phyloP scores from a whole-genome alignment of 2,113 vertebrate species.

The Origma solitaria region DNA sequence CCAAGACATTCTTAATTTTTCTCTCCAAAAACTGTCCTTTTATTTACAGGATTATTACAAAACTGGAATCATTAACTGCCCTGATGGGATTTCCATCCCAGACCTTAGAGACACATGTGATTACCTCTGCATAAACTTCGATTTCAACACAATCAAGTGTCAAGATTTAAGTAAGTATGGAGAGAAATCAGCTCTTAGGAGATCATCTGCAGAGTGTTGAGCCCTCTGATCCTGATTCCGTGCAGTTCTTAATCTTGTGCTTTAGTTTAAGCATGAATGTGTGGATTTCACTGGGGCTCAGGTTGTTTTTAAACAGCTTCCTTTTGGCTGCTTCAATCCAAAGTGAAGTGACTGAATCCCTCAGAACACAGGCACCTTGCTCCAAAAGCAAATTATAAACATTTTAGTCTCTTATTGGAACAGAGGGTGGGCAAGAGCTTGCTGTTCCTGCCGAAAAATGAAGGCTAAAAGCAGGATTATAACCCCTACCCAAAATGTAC shows the following conservation, averaged over 20 bases:
- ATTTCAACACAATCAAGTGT: conserved; percentile 82
- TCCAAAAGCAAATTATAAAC: neutral
- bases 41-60: conserved; percentile 79
- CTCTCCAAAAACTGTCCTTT: neutral
- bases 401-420: neutral
- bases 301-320: neutral
- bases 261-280: neutral
- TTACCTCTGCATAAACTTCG: conserved; percentile 84
- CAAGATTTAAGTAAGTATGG: conserved; percentile 79
- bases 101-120: conserved; percentile 81
- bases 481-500: neutral
- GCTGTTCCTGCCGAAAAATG: neutral
- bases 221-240: neutral
- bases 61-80: conserved; percentile 79
- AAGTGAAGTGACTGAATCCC: neutral
- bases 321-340: neutral
- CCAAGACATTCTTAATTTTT: neutral
- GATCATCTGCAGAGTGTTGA: neutral
- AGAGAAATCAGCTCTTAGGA: neutral
- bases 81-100: conserved; percentile 79
- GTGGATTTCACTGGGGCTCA: neutral
- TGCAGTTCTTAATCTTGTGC: neutral
- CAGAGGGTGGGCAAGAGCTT: neutral
- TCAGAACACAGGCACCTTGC: neutral
- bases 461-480: neutral